A percentile compares a stretch with the other conserved stretches of the same genome.
Evolutionary conservation across 1,140 invertebrate genomes (phyloP).

Genomic region (Tigriopus japonicus): DNA sequence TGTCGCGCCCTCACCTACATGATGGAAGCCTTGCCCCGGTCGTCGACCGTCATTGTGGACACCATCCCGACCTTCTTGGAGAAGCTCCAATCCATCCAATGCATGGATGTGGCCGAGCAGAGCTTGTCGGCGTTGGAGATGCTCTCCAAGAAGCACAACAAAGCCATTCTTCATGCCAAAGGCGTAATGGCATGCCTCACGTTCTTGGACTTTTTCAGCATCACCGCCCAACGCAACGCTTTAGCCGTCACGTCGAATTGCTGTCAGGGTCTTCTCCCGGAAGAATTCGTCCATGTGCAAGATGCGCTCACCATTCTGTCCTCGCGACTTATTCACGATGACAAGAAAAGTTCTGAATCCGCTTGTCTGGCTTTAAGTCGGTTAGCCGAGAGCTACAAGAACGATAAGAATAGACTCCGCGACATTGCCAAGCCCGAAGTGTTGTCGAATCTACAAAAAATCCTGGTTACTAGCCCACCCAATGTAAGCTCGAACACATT

Average conservation of each 20-base stretch:
- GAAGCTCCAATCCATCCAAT: conserved; percentile 91
- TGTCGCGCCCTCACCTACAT: conserved; percentile 95
- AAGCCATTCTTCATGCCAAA: conserved; percentile 83
- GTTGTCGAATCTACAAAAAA: conserved; percentile 74
- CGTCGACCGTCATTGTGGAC: conserved; percentile 58
- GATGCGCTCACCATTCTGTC: conserved; percentile 72
- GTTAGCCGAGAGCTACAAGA: conserved; percentile 87
- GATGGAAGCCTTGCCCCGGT: conserved; percentile 89
- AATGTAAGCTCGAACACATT: conserved; percentile 82
- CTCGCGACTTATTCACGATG: conserved; percentile 48
- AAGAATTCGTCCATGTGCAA: conserved; percentile 79
- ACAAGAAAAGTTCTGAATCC: conserved; percentile 94
- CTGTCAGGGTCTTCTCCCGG: conserved; percentile 75
- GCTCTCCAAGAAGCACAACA: conserved; percentile 85
- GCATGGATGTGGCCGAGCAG: conserved; percentile 98
- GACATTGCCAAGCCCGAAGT: conserved; percentile 86
- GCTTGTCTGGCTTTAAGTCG: conserved; percentile 80
- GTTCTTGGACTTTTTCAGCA: conserved; percentile 93
- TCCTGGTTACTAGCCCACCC: conserved; percentile 76
- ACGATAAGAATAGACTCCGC: conserved; percentile 67
- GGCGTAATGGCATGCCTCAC: conserved; percentile 80
- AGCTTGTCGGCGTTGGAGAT: conserved; percentile 88
- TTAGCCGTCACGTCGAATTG: conserved; percentile 89
- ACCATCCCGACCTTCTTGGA: conserved; percentile 88
- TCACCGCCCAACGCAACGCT: conserved; percentile 82